Conservation (phyloP, 1,140 invertebrate genomes). For the Drosophila subpulchrella region DNA sequence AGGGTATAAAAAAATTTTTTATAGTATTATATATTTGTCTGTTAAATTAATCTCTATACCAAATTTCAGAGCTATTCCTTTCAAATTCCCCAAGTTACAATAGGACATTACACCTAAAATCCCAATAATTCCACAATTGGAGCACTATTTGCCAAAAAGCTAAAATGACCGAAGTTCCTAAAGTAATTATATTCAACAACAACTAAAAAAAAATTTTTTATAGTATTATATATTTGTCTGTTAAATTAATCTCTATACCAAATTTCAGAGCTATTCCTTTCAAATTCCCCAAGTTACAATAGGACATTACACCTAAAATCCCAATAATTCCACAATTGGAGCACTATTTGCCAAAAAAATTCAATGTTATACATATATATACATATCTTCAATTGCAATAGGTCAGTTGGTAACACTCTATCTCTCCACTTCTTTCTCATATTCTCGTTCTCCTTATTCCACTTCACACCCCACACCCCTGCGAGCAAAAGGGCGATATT, state of each 20-base stretch:
- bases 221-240: no score
- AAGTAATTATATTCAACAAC: no score
- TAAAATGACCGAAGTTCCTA: no score
- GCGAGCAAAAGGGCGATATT: no score
- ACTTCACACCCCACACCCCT: constrained; percentile 6
- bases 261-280: not conserved
- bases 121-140: constrained; percentile 13
- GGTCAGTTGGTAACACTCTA: constrained; percentile 35
- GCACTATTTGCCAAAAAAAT: not conserved
- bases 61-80: not conserved
- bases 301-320: not conserved
- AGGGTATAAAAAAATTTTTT: no score
- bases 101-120: not conserved
- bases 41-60: not conserved
- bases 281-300: not conserved
- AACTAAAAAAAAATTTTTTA: no score
- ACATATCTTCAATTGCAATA: constrained; percentile 23
- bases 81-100: not conserved
- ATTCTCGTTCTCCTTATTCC: constrained; percentile 9
- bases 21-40: no score
- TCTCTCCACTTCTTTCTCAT: not conserved
- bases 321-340: constrained; percentile 11
- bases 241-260: not conserved
- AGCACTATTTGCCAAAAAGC: not conserved
- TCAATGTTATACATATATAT: no score